phyloP scores from a whole-genome alignment of 2,113 vertebrate species.

The Sapayoa aenigma region DNA sequence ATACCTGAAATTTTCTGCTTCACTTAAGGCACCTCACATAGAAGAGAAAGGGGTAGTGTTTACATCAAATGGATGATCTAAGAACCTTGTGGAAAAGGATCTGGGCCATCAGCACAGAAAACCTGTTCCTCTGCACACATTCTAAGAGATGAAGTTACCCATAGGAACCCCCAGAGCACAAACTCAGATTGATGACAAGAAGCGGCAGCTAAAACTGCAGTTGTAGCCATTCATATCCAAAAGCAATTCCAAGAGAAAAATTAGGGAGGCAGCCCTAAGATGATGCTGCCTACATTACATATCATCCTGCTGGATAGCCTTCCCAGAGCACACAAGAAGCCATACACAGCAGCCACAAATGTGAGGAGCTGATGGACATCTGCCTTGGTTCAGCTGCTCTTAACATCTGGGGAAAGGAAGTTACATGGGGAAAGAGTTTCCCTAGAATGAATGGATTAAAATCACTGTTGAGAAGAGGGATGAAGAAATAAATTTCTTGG shows the following conservation, averaged over 20 bases:
- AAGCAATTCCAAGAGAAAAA: background rate
- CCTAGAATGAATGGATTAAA: background rate
- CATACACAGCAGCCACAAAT: background rate
- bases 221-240: background rate
- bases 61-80: background rate
- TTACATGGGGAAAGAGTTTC: background rate
- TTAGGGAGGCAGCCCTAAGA: background rate
- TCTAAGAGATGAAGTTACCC: background rate
- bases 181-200: background rate
- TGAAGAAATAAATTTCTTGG: background rate
- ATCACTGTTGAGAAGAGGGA: background rate
- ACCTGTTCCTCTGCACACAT: background rate
- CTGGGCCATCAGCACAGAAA: background rate
- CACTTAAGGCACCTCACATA: background rate
- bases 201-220: background rate
- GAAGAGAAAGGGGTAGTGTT: background rate
- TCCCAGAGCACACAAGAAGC: accelerated
- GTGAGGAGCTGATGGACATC: background rate
- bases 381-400: background rate
- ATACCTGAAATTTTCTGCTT: background rate
- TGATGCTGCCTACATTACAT: background rate
- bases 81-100: background rate
- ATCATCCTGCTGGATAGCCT: background rate
- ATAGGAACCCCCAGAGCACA: background rate
- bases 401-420: background rate